Evolutionary conservation across 2,113 vertebrate genomes (phyloP).

Genomic region (Bubo blakistoni): DNA sequence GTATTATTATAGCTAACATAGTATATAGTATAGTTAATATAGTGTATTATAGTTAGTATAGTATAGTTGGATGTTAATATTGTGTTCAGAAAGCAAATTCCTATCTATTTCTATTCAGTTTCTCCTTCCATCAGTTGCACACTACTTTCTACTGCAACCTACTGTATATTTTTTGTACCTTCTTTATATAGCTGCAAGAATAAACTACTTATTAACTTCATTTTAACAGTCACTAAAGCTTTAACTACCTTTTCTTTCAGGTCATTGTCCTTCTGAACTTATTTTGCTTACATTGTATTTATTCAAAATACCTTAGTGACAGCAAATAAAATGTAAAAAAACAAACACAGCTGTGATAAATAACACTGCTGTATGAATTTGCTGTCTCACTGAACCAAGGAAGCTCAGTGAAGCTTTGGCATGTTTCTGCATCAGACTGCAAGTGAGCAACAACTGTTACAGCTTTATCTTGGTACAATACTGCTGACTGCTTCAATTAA

Average conservation of each 20-base stretch:
- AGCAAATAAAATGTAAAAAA: not conserved
- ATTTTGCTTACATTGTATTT: not conserved
- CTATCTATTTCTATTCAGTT: not conserved
- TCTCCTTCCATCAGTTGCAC: not conserved
- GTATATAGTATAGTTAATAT: too few relatives aligned
- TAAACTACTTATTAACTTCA: not conserved
- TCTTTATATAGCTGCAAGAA: not conserved
- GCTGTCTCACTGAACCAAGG: not conserved
- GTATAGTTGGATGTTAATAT: not conserved
- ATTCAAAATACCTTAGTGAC: not conserved
- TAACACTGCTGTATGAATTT: not conserved
- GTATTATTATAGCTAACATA: not conserved
- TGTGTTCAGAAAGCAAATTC: not conserved
- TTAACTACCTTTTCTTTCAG: not conserved
- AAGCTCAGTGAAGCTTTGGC: not conserved
- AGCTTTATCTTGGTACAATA: not conserved
- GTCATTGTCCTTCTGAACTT: not conserved
- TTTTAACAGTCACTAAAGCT: not conserved
- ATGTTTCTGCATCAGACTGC: not conserved
- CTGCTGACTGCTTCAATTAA: not conserved
- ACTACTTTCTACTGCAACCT: not conserved
- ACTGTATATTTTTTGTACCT: not conserved
- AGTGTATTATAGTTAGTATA: not conserved
- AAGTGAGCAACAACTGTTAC: not conserved
- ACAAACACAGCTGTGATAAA: not conserved